Conservation (phyloP, 2,888 invertebrate genomes). For the Diarsia mendica region DNA sequence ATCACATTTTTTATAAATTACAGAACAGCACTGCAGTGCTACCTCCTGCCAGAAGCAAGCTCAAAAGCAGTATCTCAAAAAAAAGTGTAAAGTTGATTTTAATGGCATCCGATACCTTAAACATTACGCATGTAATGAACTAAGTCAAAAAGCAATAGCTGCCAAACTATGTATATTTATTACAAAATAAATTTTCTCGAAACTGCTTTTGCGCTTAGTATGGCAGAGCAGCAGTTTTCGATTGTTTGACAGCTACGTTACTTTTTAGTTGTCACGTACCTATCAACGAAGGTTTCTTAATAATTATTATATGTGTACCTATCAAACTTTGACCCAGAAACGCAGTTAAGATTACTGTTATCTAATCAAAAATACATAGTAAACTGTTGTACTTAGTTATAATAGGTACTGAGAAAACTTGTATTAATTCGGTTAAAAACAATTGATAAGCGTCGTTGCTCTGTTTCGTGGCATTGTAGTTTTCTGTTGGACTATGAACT, state of each 20-base stretch:
- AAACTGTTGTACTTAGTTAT: background rate
- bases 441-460: constrained; percentile 19
- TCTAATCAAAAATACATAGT: background rate
- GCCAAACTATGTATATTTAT: no score
- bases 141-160: no score
- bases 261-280: background rate
- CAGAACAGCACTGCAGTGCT: no score
- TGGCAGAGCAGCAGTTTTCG: background rate
- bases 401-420: background rate
- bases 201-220: no score
- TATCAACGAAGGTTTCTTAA: background rate
- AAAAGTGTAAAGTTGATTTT: no score
- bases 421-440: constrained; percentile 20
- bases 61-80: no score
- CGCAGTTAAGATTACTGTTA: background rate
- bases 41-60: no score
- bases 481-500: constrained; percentile 6
- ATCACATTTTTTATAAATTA: background rate
- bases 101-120: no score
- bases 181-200: no score
- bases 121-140: no score
- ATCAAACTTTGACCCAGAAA: background rate
- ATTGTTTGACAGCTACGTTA: background rate
- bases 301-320: background rate
- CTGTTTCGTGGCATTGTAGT: constrained; percentile 13